phyloP scores from a whole-genome alignment of 2,113 vertebrate genomes.

The Dolichallabes microphthalmus region DNA sequence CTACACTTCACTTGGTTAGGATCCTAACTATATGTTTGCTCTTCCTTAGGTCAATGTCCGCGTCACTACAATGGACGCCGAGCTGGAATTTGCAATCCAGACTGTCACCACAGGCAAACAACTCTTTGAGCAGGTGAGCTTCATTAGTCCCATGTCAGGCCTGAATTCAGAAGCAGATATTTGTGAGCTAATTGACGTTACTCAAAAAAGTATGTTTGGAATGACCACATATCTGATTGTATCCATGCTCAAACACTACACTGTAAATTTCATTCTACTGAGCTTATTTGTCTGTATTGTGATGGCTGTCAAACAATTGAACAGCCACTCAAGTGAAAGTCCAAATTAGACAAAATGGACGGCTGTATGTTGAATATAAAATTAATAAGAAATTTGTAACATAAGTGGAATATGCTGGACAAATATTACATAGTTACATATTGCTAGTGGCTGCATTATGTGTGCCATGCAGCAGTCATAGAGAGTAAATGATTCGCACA shows the following conservation, averaged over 20 bases:
- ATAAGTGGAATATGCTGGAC: neutral
- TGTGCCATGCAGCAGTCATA: neutral
- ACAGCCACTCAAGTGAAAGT: conserved; percentile 16
- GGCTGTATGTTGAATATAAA: neutral
- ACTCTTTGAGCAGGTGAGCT: conserved; percentile 92
- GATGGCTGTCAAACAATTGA: neutral
- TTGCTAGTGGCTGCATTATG: conserved; percentile 8
- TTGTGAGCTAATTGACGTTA: neutral
- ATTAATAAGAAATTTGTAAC: neutral
- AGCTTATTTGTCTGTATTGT: neutral
- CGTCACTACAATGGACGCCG: conserved; percentile 93
- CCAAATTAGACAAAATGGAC: neutral
- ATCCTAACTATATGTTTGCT: conserved; percentile 30
- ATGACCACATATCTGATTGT: conserved; percentile 10
- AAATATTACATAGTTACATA: conserved; percentile 8
- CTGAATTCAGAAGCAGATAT: conserved; percentile 14
- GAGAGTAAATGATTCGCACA: conserved; percentile 41
- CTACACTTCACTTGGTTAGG: neutral
- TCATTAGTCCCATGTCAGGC: neutral
- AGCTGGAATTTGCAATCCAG: conserved; percentile 97
- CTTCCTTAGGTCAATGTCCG: conserved; percentile 86
- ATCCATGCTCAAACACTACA: neutral
- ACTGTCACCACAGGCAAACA: conserved; percentile 90
- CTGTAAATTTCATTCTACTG: conserved; percentile 20
- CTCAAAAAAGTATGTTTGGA: conserved; percentile 20